These are phyloP conservation scores for Hipposideros larvatus DNA, from an alignment of 2,797 vertebrate species.

Conservation along the genomic window DNA sequence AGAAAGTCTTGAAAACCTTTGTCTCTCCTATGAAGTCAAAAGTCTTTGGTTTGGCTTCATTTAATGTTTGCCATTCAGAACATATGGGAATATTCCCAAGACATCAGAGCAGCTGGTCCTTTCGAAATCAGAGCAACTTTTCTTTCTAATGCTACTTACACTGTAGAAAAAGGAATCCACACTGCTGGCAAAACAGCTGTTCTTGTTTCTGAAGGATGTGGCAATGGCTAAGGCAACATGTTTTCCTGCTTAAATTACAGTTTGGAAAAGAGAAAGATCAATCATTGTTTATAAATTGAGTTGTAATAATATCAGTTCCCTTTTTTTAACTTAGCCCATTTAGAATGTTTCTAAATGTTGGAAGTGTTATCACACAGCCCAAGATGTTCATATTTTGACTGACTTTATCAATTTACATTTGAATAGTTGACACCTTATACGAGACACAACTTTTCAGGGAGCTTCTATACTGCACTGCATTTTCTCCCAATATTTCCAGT, in stretches of 20 bases:
- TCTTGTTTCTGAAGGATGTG: conserved; percentile 65
- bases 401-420: conserved; percentile 43
- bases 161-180: conserved; percentile 56
- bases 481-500: neutral
- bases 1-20: conserved; percentile 76
- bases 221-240: conserved; percentile 2
- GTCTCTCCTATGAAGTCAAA: conserved; percentile 65
- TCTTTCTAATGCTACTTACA: conserved; percentile 64
- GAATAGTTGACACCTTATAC: neutral
- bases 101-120: conserved; percentile 74
- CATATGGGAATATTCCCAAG: conserved; percentile 78
- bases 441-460: neutral
- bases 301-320: neutral
- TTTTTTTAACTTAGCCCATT: conserved; percentile 62
- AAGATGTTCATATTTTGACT: conserved; percentile 28
- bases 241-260: conserved; percentile 76
- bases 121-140: conserved; percentile 41
- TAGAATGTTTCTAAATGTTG: conserved; percentile 68
- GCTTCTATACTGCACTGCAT: neutral
- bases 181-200: conserved; percentile 70
- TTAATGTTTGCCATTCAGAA: conserved; percentile 75
- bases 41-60: conserved; percentile 72
- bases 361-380: conserved; percentile 25
- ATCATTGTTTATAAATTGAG: conserved; percentile 64
- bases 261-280: conserved; percentile 65